Base-by-base conservation (phyloP, 1,140 invertebrate species). In the Drosophila lowei region DNA sequence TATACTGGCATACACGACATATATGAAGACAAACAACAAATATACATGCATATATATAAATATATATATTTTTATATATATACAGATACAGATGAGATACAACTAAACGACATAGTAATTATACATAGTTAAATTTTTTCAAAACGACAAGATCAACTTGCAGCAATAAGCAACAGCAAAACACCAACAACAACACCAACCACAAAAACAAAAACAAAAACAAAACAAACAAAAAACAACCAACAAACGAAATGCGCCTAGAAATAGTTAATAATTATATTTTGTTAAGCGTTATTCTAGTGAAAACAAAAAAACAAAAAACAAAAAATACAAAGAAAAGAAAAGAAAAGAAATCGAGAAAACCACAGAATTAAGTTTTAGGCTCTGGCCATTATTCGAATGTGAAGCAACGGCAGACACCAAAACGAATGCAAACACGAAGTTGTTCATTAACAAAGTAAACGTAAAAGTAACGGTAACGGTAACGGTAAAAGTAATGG, bases 221-320 rank as follows among this genome's bases (percentile, higher is more conserved):
- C 73, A 75, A 59, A 42, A 71, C 28, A 66, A 64, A 34, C 7
- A 55, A 58, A 30, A 53, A 76, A 56, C 62, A 75, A 60, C 34
- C 49, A 76, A 86, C 72, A 75, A 75, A 75, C 62, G 55, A 85
- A 65, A 86, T 53, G 79, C 57, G 75, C 65, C 75, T 76, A 83
- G 77, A 55, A 56, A 77, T 86, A 85, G 81, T 85, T 86, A 85
- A 80, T 85, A 85, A 80, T 86, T 85, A 73, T 86, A 85, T 85
- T 85, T 85, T 85, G 81, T 85, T 85, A 88, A 85, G 81, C 81
- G 77, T 85, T 85, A 86, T 85, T 86, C 56, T 86, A 85, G 81
- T 81, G 55, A 67, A 68, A 75, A 76, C 49, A 59, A 65, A 55
- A 67, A 68, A 30, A 43, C 21, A 65, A 72, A 56, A 60, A 54